Conservation (phyloP, 2,797 vertebrate genomes). For the Hydrolagus colliei region DNA sequence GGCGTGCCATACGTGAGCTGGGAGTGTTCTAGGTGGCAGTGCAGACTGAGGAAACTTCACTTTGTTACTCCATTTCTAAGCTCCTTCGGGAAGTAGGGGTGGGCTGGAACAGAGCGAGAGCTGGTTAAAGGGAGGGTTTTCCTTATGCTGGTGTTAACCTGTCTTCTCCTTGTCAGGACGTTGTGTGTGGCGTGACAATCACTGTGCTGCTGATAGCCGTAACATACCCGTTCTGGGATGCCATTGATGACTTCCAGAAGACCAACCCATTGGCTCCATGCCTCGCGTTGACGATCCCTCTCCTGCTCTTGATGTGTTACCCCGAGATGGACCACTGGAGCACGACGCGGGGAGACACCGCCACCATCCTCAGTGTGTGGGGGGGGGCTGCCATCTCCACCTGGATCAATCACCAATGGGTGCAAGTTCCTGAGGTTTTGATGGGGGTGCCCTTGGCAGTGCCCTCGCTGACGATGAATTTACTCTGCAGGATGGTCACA, state of each 20-base stretch:
- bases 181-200: constrained; percentile 27
- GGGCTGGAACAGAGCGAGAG: too few relatives aligned
- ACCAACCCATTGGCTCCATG: neutral
- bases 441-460: neutral
- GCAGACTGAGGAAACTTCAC: too few relatives aligned
- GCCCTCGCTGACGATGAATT: neutral
- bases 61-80: too few relatives aligned
- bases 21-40: too few relatives aligned
- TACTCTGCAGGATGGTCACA: neutral
- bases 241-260: constrained; percentile 17
- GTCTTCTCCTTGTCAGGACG: constrained; percentile 19
- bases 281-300: neutral
- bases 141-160: neutral
- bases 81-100: too few relatives aligned
- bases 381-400: constrained; percentile 10
- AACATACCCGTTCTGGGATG: constrained; percentile 32
- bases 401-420: constrained; percentile 27
- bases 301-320: constrained; percentile 27
- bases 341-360: constrained; percentile 29
- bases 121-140: too few relatives aligned
- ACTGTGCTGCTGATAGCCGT: constrained; percentile 20
- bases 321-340: constrained; percentile 33
- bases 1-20: too few relatives aligned
- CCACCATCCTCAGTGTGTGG: constrained; percentile 24
- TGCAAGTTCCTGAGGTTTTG: neutral